Evolutionary conservation across 2,113 vertebrate genomes (phyloP).

Genomic region (Syngnathus typhle): DNA sequence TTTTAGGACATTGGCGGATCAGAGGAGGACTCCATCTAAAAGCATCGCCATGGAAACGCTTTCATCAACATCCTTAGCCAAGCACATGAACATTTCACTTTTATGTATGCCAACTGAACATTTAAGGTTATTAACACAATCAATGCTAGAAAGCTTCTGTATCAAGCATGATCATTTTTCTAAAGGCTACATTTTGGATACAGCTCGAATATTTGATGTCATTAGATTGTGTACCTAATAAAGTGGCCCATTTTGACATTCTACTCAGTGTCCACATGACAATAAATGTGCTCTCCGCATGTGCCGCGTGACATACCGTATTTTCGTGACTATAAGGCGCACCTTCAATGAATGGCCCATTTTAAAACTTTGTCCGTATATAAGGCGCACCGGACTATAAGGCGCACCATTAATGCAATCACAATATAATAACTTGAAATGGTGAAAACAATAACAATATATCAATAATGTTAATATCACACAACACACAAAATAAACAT

Average conservation of each 20-base stretch:
- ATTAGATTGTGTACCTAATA: not conserved
- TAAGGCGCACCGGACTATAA: too few relatives aligned
- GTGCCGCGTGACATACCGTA: too few relatives aligned
- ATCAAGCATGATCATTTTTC: not conserved
- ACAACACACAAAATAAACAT: too few relatives aligned
- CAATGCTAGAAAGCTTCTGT: not conserved
- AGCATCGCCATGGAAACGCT: constrained; percentile 26
- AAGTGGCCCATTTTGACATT: not conserved
- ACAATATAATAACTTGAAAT: too few relatives aligned
- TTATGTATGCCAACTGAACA: not conserved
- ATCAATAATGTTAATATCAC: too few relatives aligned
- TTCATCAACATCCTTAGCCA: not conserved
- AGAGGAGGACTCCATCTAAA: constrained; percentile 59
- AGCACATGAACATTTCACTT: not conserved
- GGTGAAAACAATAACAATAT: too few relatives aligned
- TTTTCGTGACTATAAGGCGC: too few relatives aligned
- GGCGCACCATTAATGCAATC: too few relatives aligned
- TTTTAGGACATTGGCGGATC: constrained; percentile 64
- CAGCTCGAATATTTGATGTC: not conserved
- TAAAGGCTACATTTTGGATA: not conserved
- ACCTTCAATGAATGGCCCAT: too few relatives aligned
- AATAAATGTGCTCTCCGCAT: not conserved
- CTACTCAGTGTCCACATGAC: not conserved
- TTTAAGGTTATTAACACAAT: not conserved
- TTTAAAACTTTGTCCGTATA: too few relatives aligned